A percentile compares a stretch with the other conserved stretches of the same genome.
These are phyloP conservation scores for Cerceris rybyensis DNA, from an alignment of 2,888 invertebrate genomes.

Conservation along the genomic window DNA sequence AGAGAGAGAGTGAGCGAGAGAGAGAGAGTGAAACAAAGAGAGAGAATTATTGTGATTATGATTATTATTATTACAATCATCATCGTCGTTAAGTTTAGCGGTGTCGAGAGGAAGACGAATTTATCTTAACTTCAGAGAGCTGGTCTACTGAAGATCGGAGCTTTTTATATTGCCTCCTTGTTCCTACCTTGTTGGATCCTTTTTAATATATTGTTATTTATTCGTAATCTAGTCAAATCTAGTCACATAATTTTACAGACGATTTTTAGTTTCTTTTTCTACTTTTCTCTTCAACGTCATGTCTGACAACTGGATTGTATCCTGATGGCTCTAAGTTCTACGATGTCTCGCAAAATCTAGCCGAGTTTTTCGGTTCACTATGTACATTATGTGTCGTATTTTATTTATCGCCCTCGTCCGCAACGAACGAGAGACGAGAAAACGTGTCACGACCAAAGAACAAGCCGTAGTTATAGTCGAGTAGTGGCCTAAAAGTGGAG, in stretches of 20 bases:
- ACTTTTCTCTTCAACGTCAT: no score
- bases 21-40: no score
- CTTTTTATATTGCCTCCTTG: constrained; percentile 15
- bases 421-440: constrained; percentile 12
- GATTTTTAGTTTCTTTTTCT: no score
- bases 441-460: constrained; percentile 64
- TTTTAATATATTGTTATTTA: constrained; percentile 19
- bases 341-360: constrained; percentile 9
- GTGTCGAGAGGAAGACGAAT: constrained; percentile 27
- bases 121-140: constrained; percentile 54
- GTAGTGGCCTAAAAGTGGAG: constrained; percentile 63
- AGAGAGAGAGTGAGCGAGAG: background rate
- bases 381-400: background rate
- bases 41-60: no score
- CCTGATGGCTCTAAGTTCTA: no score
- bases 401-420: constrained; percentile 7
- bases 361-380: background rate
- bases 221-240: constrained; percentile 7
- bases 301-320: no score
- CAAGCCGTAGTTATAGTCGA: constrained; percentile 58
- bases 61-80: constrained; percentile 1
- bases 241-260: no score
- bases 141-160: constrained; percentile 52
- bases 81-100: constrained; percentile 28
- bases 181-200: background rate